Conservation (phyloP, 2,113 vertebrate species). For the Steatornis caripensis region DNA sequence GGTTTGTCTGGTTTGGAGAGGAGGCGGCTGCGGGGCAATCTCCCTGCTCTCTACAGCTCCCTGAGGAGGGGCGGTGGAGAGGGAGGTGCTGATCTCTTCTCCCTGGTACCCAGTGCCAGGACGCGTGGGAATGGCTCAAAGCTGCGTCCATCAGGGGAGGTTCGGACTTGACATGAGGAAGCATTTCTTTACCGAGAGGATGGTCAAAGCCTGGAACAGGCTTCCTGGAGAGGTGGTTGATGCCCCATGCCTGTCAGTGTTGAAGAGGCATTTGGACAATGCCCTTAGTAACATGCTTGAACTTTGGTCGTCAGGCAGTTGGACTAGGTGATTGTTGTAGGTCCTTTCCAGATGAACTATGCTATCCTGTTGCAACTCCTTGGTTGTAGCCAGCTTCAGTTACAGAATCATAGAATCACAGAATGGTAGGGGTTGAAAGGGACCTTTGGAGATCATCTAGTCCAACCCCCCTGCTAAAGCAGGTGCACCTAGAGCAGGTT, state of each 20-base stretch:
- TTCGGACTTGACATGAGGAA: fast-evolving
- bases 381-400: not conserved
- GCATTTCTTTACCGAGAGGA: not conserved
- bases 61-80: not conserved
- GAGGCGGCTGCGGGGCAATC: not conserved
- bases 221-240: fast-evolving
- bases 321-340: fast-evolving
- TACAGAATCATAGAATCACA: no score
- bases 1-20: not conserved
- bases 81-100: not conserved
- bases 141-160: fast-evolving
- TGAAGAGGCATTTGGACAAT: not conserved
- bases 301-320: not conserved
- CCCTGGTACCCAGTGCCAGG: not conserved
- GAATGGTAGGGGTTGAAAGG: no score
- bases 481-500: no score
- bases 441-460: no score
- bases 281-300: not conserved
- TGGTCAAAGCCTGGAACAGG: no score
- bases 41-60: not conserved
- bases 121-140: not conserved
- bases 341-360: not conserved
- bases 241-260: not conserved
- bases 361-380: not conserved
- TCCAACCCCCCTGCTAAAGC: no score